Base-by-base conservation (phyloP, 2,113 vertebrate genomes). In the Lampris megalopsis region DNA sequence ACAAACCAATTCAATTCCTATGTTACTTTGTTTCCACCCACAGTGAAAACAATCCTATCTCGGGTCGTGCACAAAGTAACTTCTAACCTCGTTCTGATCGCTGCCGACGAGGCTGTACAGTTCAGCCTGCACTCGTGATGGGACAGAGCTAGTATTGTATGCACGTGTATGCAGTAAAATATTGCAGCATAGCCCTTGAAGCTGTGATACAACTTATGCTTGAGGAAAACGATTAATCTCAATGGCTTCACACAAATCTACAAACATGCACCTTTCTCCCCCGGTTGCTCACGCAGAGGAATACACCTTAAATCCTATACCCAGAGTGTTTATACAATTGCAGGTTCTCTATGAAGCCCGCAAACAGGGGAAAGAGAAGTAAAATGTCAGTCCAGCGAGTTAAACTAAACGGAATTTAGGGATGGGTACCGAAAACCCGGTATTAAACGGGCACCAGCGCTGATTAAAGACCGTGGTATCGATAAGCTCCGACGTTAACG, bases 1-100 rank as follows among this genome's bases (percentile, higher is more conserved):
- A 69, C 5, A 62, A 71, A 87, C 63, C 67, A 47, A 4, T 81
- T 84, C 53, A 54, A 59, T 47, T 83, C 87, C 79, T 74, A 56
- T 71, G 24, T 69, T 50, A 36, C 61, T n/a, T 52, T 24, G 24
- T 24, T 61, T 53, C 9, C 52, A 60, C 6, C 68, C 11, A 63
- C 3, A 35, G 24, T 72, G 47, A 36, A 73, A 62, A 57, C 41
- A 1, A 9, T 42, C 53, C 41, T 50, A 47, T 24, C 24, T 56
- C 49, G 6, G 58, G 83, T 73, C 64, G 72, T 62, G 75, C 63
- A 66, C 1, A 49, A 10, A 57, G 40, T 40, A 2, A 41, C 66
- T 52, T 6, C 5, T 53, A 56, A 47, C 6, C 8, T 8, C 57
- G 63, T 1, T 61, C 42, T 37, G 58, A 49, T 38, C 4, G 66